Evolutionary conservation across 2,113 vertebrate genomes (phyloP), one percentile per base, ranked within the genome.

Genomic region (Colinus virginianus): DNA sequence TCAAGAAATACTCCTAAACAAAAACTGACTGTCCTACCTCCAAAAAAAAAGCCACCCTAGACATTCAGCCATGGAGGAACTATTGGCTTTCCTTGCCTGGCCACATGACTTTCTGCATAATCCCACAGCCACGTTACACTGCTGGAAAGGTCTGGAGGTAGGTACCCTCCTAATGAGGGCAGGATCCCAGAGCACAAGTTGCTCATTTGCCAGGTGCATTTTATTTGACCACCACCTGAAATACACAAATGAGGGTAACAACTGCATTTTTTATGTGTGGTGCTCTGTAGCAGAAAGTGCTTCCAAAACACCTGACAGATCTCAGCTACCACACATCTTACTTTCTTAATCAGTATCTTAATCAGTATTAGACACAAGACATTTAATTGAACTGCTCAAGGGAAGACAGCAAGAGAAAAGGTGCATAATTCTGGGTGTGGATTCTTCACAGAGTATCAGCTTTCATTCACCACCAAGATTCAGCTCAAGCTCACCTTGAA

Each of bases 91-190:
- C 25, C 15, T 21, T 71, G 32, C 25, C 53, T 79, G 63, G 12
- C 48, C 2, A 0, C 15, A 3, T 4, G 11, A 48, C 19, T 59
- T 74, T 26, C 51, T 13, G 0, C 7, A 8, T 9, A 58, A 19
- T 28, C 38, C 19, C 58, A 64, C 53, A 59, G 7, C 3, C 10
- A 36, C 6, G 11, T 28, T 49, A 25, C 13, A 10, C 7, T 2
- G 0, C 9, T 32, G 42, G 36, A 3, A 58, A 4, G 21, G 30
- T 45, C 45, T 21, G 1, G 1, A 18, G 14, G 7, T 10, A 13
- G 15, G 45, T 32, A 34, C 5, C 38, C 7, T 45, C 3, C 6
- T 0, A 1, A 46, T 6, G 58, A 87, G 74, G 28, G 15, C 26
- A 62, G 64, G 79, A 42, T n/a, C 55, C 61, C 16, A 34, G 16